Evolutionary conservation across 2,113 vertebrate genomes (phyloP), one percentile per base, ranked within the genome.

Genomic region (Mirza zaza): DNA sequence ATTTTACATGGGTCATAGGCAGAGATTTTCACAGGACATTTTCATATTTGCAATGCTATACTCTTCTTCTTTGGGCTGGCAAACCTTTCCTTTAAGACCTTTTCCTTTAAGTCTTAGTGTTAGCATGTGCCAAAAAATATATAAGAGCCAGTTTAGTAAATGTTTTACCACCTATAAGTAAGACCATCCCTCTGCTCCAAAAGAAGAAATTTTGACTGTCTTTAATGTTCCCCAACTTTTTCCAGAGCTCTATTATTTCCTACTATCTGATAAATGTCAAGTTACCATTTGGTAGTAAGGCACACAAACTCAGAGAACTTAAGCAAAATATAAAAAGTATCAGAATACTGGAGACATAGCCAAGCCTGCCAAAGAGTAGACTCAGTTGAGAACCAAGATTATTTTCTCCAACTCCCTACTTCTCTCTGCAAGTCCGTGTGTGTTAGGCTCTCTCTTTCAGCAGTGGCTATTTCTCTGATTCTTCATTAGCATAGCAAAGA

Each of bases 221-320:
- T 11, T 50, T 57, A 89, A 87, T 76, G 9, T 68, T 75, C 14
- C 29, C n/a, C 20, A 83, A 15, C 45, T 87, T 92, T 71, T 14
- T 6, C 12, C 32, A 71, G 8, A 10, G 1, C 15, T 73, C 48
- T 86, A 8, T 34, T 91, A 42, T 17, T 59, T 87, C 10, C 3
- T 39, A 67, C 8, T 70, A 4, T 55, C n/a, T 50, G 70, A 97
- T 55, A 94, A 84, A 91, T 70, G 91, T 68, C 55, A 93, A 59
- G 23, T 87, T 92, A 75, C 39, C 15, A 90, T 83, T 82, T 91
- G 9, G 21, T 71, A 81, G 12, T 8, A 95, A 87, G 9, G 27
- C n/a, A 85, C 2, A 82, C 12, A 88, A 68, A 50, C 27, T 91
- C 39, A 76, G 13, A 85, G 90, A 96, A 52, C 27, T 85, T 93